These are phyloP conservation scores for Caenorhabditis becei DNA, from an alignment of 2,888 invertebrate species.

Conservation along the genomic window DNA sequence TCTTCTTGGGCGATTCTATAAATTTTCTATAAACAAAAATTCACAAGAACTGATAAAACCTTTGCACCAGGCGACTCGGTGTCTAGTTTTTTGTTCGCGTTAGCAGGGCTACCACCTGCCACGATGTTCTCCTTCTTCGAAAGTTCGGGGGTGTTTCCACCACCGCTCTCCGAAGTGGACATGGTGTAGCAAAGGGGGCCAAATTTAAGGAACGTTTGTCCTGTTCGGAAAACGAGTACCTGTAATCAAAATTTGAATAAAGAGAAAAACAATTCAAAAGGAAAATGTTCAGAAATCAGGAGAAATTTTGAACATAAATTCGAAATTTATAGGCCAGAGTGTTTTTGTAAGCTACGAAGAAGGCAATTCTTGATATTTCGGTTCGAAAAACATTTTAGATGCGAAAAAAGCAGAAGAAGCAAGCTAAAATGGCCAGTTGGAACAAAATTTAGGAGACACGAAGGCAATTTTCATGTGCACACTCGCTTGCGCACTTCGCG, in stretches of 20 bases:
- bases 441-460: conserved; percentile 58
- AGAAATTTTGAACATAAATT: background rate
- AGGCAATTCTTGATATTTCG: background rate
- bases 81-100: conserved; percentile 46
- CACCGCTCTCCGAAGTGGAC: conserved; percentile 55
- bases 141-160: conserved; percentile 50
- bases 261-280: background rate
- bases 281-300: background rate
- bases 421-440: conserved; percentile 28
- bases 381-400: conserved; percentile 10
- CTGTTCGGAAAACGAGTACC: conserved; percentile 42
- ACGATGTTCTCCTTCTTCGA: conserved; percentile 45
- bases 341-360: background rate
- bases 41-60: background rate
- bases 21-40: conserved; percentile 30
- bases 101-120: conserved; percentile 46
- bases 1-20: conserved; percentile 64
- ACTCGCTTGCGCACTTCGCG: conserved; percentile 36
- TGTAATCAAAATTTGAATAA: conserved; percentile 24
- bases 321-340: background rate
- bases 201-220: conserved; percentile 55
- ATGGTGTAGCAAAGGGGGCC: conserved; percentile 60
- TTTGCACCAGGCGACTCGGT: conserved; percentile 50
- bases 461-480: conserved; percentile 49
- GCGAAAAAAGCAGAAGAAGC: conserved; percentile 3